These are phyloP conservation scores for Bombus pascuorum DNA, from an alignment of 1,140 invertebrate genomes.

Conservation along the genomic window DNA sequence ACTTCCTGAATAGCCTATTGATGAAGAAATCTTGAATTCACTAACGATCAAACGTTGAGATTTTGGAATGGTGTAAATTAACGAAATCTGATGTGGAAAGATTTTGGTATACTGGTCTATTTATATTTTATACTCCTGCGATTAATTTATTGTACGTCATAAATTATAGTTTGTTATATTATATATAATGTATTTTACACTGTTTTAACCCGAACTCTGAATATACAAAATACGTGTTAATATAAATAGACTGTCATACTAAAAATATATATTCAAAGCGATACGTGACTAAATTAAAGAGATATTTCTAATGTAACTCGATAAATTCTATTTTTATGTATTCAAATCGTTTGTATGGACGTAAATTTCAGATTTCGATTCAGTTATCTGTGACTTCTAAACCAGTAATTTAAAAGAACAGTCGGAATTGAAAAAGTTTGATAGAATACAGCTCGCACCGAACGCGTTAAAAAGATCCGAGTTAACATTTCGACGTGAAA, in stretches of 20 bases:
- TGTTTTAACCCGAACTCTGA: neutral
- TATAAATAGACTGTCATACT: neutral
- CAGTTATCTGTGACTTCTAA: neutral
- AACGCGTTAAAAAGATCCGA: neutral
- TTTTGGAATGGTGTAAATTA: neutral
- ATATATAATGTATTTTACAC: neutral
- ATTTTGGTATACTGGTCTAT: neutral
- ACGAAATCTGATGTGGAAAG: neutral
- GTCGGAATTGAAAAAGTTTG: slow-evolving; percentile 28
- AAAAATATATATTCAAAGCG: neutral
- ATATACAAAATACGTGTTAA: neutral
- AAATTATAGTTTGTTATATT: neutral
- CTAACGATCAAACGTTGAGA: neutral
- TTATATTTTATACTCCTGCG: neutral
- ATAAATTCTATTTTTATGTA: neutral
- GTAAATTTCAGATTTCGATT: neutral
- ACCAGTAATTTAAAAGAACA: neutral
- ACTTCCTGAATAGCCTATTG: no score
- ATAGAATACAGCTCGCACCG: neutral
- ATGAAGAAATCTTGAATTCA: neutral
- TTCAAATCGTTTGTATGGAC: neutral
- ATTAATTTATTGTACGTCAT: neutral
- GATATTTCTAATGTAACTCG: neutral
- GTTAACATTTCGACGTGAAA: slow-evolving; percentile 10
- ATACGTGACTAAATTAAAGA: neutral